phyloP scores from a whole-genome alignment of 2,113 vertebrate genomes.

The Cyphomyrus discorhynchus region DNA sequence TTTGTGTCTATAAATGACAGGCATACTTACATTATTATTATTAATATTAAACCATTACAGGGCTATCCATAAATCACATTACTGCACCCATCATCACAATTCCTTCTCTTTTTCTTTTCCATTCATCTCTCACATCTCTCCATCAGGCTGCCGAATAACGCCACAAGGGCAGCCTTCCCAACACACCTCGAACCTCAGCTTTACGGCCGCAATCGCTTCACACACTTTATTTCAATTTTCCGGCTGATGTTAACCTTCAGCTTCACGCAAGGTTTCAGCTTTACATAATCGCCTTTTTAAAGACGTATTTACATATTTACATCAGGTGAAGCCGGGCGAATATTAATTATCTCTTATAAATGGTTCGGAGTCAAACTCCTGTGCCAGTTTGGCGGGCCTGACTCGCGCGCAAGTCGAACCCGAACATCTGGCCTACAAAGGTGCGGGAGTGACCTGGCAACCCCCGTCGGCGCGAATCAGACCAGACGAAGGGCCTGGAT shows the following conservation, averaged over 20 bases:
- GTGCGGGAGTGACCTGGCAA: not conserved
- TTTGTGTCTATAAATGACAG: not conserved
- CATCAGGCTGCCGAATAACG: not conserved
- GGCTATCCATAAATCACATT: not conserved
- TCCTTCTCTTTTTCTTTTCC: not conserved
- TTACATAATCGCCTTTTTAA: not conserved
- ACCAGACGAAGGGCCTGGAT: slow-evolving; percentile 36
- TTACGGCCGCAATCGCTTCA: not conserved
- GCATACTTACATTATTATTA: slow-evolving; percentile 7
- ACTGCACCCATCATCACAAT: not conserved
- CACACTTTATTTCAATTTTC: not conserved
- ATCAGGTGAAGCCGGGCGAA: not conserved
- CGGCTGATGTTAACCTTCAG: not conserved
- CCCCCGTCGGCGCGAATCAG: not conserved
- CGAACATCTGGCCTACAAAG: not conserved
- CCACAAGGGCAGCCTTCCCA: not conserved
- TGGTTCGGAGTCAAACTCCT: not conserved
- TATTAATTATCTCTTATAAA: not conserved
- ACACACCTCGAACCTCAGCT: not conserved
- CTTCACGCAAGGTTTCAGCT: not conserved
- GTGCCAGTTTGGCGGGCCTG: not conserved
- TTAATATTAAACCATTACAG: slow-evolving; percentile 2
- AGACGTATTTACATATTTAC: not conserved
- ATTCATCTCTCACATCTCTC: not conserved
- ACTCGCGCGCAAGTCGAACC: not conserved